Base-by-base conservation (phyloP, 2,888 invertebrate species). In the Drosophila infuscata region DNA sequence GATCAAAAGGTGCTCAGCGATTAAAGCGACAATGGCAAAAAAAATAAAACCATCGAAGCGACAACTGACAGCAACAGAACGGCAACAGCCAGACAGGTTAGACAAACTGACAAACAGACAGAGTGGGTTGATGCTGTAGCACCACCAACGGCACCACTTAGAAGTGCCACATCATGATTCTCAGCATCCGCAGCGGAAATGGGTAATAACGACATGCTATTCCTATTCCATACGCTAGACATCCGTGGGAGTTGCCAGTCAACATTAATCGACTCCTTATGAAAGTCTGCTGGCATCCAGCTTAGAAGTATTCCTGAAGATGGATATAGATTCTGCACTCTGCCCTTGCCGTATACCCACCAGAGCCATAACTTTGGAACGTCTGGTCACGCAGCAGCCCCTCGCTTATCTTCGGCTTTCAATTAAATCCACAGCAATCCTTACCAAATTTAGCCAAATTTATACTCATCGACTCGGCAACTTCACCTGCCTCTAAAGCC, bases 161-260 rank as follows among this genome's bases (percentile, higher is more conserved):
- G 66, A 60, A 67, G 49, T 25, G 46, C 49, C 36, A 67, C 54
- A 53, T 29, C 35, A 53, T 69, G 53, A 69, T 72, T 69, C 63
- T 43, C 58, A 60, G 70, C 71, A 81, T 83, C 73, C 88, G 60
- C 72, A 83, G 49, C 89, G 89, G 90, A 86, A 90, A 79, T 87
- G 82, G 75, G 79, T 72, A 81, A 79, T 75, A 69, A 32, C 51
- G 48, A 54, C 53, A 73, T 12, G 65, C 36, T 49, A 49, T 72
- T 48, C 49, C 48, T 48, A 30, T 36, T 38, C 36, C 56, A 46
- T 46, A 15, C 46, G 46, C 46, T 46, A 56, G 29, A 38, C 56
- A 69, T 67, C 66, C 74, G 79, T 81, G 65, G 79, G 79, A 79
- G 74, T 64, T 61, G 61, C 63, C 53, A 53, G 53, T 4, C 29